A percentile compares a stretch with the other conserved stretches of the same genome.
These are phyloP conservation scores for Lasioglossum leucozonium DNA, from an alignment of 2,888 invertebrate genomes.

Conservation along the genomic window DNA sequence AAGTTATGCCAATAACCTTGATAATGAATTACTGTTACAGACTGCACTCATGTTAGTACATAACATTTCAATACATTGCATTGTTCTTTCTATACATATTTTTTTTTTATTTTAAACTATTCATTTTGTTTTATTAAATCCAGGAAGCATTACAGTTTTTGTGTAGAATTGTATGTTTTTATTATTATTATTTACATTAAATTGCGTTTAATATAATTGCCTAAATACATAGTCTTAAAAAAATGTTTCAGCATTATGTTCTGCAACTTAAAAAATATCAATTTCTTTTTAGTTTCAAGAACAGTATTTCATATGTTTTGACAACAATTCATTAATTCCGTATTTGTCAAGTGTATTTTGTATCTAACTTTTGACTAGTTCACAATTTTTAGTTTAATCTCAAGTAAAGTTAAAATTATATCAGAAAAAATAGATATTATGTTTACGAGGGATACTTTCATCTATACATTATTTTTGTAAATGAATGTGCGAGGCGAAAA, in stretches of 20 bases:
- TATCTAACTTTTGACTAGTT: constrained; percentile 18
- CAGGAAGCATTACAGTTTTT: constrained; percentile 9
- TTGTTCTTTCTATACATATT: constrained; percentile 16
- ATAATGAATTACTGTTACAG: constrained; percentile 27
- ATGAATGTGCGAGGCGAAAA: constrained; percentile 15
- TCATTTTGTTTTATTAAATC: constrained; percentile 14
- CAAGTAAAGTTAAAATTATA: constrained; percentile 7
- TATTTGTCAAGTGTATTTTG: constrained; percentile 20
- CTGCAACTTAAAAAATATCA: not conserved
- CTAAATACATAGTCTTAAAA: not conserved
- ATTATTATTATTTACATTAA: constrained; percentile 1
- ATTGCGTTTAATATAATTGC: not conserved
- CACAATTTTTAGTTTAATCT: constrained; percentile 16
- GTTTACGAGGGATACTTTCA: constrained; percentile 15
- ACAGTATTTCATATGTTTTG: not conserved
- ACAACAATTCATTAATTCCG: not conserved
- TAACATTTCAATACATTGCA: constrained; percentile 23
- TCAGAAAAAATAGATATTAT: constrained; percentile 7
- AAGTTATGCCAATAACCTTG: constrained; percentile 35
- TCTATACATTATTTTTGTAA: constrained; percentile 28
- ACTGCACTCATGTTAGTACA: constrained; percentile 21
- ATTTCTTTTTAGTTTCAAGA: not conserved
- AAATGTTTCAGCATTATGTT: not conserved
- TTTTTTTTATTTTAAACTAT: constrained; percentile 3
- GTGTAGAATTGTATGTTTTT: not conserved